Evolutionary conservation across 1,140 invertebrate genomes (phyloP).

Genomic region (Drosophila sp.): DNA sequence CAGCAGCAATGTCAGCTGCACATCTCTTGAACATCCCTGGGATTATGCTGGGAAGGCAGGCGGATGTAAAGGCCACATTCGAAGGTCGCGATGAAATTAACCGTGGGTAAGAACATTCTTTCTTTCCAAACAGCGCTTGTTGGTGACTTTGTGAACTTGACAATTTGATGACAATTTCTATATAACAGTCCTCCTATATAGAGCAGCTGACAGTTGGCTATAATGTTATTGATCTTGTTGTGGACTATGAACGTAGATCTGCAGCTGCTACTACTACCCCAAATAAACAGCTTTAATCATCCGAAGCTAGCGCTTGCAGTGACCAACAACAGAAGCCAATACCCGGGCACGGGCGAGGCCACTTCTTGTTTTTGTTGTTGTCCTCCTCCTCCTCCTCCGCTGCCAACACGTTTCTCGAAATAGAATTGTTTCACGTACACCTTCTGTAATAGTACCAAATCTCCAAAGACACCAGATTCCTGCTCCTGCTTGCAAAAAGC

Average conservation of each 20-base stretch:
- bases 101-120: conserved; percentile 22
- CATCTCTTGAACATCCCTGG: conserved; percentile 2
- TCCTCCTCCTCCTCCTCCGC: conserved; percentile 50
- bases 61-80: not conserved
- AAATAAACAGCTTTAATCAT: conserved; percentile 53
- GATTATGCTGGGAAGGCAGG: not conserved
- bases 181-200: not conserved
- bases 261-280: not conserved
- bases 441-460: conserved; percentile 66
- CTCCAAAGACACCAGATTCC: conserved; percentile 3
- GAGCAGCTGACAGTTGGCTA: not conserved
- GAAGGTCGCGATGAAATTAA: not conserved
- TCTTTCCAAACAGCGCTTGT: too few relatives aligned
- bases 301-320: conserved; percentile 40
- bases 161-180: too few relatives aligned
- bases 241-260: not conserved
- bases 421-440: conserved; percentile 75
- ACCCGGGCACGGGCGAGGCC: too few relatives aligned
- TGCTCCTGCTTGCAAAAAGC: not conserved
- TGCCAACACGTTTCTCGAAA: conserved; percentile 76
- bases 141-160: not conserved
- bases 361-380: not conserved
- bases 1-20: conserved; percentile 59
- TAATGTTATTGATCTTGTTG: too few relatives aligned
- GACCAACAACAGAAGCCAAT: conserved; percentile 11